A percentile compares a stretch with the other conserved stretches of the same genome.
These are phyloP conservation scores for Xenopus laevis DNA, from an alignment of 2,113 vertebrate species.

Conservation along the genomic window DNA sequence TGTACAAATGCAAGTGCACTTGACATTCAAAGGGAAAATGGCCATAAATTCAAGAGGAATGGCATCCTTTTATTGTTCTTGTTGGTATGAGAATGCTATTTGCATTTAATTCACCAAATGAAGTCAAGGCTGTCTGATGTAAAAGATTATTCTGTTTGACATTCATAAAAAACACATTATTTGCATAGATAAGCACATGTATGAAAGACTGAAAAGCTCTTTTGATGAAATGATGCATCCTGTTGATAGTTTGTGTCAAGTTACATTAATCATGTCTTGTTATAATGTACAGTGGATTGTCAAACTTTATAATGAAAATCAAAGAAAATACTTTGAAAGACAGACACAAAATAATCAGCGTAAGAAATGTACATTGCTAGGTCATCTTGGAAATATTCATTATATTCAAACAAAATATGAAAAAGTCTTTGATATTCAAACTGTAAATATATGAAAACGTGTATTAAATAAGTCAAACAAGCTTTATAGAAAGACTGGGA, in stretches of 20 bases:
- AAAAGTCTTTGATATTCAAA: background rate
- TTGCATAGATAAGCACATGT: constrained; percentile 6
- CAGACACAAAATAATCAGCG: background rate
- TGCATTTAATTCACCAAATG: background rate
- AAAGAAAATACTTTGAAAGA: background rate
- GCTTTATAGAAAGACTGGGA: background rate
- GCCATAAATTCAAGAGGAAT: background rate
- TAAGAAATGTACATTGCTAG: background rate
- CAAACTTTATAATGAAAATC: constrained; percentile 5
- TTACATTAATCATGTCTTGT: constrained; percentile 13
- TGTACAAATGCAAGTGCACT: too few species aligned
- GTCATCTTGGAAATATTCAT: constrained; percentile 1
- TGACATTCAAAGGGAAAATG: background rate
- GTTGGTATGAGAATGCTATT: background rate
- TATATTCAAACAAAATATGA: background rate
- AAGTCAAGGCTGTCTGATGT: constrained; percentile 4
- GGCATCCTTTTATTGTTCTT: background rate
- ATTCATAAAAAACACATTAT: constrained; percentile 9
- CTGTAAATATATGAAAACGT: constrained; percentile 1
- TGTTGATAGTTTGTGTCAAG: constrained; percentile 22
- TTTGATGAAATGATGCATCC: background rate
- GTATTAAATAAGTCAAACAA: background rate
- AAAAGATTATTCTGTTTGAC: constrained; percentile 1
- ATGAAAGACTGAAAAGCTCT: background rate
- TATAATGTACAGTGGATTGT: constrained; percentile 10